These are phyloP conservation scores for Agriotes lineatus DNA, from an alignment of 2,888 invertebrate genomes.

Conservation along the genomic window DNA sequence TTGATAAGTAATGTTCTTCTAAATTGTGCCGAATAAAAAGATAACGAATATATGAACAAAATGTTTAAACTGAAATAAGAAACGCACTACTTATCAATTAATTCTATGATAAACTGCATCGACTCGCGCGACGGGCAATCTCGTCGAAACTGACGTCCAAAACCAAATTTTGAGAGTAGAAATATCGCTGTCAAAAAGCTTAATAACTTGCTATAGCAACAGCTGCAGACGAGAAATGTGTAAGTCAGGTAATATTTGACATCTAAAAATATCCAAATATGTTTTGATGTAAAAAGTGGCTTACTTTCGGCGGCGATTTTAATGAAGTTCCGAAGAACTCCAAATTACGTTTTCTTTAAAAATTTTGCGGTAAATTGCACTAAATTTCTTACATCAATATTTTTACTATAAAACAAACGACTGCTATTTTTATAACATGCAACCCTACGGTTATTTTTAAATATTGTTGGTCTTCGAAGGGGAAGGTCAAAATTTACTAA, in stretches of 20 bases:
- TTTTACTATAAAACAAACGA: not conserved
- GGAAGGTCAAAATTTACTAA: slow-evolving; percentile 9
- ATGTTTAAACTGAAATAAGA: no score
- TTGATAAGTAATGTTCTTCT: no score
- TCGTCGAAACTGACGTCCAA: slow-evolving; percentile 44
- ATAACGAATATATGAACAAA: no score
- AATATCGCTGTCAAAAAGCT: slow-evolving; percentile 50
- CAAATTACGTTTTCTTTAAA: not conserved
- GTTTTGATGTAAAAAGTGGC: slow-evolving; percentile 62
- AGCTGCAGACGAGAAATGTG: slow-evolving; percentile 62
- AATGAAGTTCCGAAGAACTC: not conserved
- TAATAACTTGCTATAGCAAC: slow-evolving; percentile 57
- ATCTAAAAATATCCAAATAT: slow-evolving; percentile 64
- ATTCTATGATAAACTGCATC: no score
- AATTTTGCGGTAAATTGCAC: not conserved
- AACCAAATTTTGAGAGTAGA: slow-evolving; percentile 49
- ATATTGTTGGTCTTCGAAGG: not conserved
- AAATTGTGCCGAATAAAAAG: no score
- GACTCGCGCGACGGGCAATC: slow-evolving; percentile 24
- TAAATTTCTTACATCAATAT: not conserved
- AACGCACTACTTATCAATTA: slow-evolving; percentile 9
- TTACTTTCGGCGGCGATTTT: slow-evolving; percentile 48
- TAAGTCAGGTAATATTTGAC: slow-evolving; percentile 63
- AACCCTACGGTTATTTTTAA: slow-evolving; percentile 10
- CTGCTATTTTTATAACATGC: not conserved